Percentiles rank a stretch among this genome's conserved stretches.
Conservation (phyloP, 37 sponge, comb jelly and placozoan genomes). For the Beroe forskalii region DNA sequence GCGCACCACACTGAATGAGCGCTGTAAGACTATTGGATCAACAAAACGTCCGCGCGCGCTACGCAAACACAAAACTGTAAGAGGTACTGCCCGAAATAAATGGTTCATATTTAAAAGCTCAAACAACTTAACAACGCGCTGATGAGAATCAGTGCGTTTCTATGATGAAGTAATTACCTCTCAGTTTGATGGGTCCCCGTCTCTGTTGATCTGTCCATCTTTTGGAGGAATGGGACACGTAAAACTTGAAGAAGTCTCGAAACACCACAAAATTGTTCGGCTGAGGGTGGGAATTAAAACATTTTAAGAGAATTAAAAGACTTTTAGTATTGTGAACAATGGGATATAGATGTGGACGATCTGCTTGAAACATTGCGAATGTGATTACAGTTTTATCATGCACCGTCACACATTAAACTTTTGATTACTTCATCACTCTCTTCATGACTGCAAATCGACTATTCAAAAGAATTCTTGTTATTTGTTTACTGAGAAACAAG, state of each 20-base stretch:
- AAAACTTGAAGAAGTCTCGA: slow-evolving; percentile 77
- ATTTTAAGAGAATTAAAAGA: no score
- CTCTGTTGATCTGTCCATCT: slow-evolving; percentile 22
- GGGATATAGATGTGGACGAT: no score
- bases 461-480: no score
- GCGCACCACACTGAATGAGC: neutral
- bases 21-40: neutral
- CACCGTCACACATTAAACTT: no score
- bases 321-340: neutral
- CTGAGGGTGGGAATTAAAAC: slow-evolving; percentile 70
- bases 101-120: neutral
- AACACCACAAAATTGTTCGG: slow-evolving; percentile 90
- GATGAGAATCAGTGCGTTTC: no score
- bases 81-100: neutral
- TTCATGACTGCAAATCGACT: no score
- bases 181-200: slow-evolving; percentile 57
- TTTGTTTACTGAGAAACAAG: no score
- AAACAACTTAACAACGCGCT: no score
- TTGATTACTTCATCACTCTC: no score
- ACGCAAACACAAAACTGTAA: neutral
- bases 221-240: slow-evolving; percentile 27
- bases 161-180: no score
- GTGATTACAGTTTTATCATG: no score
- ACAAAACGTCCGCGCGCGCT: neutral
- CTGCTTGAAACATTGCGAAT: no score